Conservation (phyloP, 2,888 invertebrate species). For the Elysia crispata region DNA sequence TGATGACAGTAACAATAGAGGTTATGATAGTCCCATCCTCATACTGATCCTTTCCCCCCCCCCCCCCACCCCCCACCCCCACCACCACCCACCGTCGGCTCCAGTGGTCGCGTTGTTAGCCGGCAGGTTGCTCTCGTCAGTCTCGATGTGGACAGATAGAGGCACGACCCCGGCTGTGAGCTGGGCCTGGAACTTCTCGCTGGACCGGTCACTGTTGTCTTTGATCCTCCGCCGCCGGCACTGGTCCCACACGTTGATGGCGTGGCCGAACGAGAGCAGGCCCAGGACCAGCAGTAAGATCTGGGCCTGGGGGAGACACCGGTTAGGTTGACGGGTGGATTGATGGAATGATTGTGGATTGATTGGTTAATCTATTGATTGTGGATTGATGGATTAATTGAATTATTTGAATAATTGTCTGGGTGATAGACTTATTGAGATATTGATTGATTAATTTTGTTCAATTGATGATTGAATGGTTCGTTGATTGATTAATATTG, state of each 20-base stretch:
- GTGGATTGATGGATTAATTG: too few species aligned
- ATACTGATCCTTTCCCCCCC: too few species aligned
- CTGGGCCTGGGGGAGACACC: constrained; percentile 50
- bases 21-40: not conserved
- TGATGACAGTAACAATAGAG: not conserved
- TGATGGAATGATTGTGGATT: too few species aligned
- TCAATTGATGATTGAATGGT: too few species aligned
- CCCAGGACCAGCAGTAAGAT: constrained; percentile 48
- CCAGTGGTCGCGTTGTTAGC: not conserved
- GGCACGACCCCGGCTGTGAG: constrained; percentile 31
- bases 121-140: constrained; percentile 44
- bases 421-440: too few species aligned
- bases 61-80: too few species aligned
- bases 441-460: too few species aligned
- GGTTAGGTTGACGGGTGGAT: too few species aligned
- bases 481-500: too few species aligned
- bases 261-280: constrained; percentile 51
- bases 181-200: not conserved
- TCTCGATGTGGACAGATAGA: constrained; percentile 39
- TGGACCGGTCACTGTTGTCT: constrained; percentile 45
- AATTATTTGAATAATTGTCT: too few species aligned
- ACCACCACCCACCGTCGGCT: not conserved
- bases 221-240: constrained; percentile 52
- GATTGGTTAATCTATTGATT: too few species aligned
- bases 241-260: constrained; percentile 55